Percentiles rank a stretch among this genome's conserved stretches.
Evolutionary conservation across 2,888 invertebrate genomes (phyloP).

Genomic region (Xylocampa areola): DNA sequence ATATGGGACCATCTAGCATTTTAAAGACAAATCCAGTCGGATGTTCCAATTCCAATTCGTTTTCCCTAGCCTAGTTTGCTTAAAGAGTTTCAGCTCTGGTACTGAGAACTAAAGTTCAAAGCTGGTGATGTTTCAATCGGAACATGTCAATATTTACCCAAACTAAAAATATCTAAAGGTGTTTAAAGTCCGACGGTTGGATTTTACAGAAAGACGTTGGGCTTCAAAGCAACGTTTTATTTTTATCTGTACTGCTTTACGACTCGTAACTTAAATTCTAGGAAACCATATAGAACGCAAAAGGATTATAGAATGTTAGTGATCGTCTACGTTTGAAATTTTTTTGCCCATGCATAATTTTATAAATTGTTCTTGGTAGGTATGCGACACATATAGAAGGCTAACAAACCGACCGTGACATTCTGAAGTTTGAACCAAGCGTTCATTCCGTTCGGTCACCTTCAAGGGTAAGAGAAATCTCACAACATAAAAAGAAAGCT

Average conservation of each 20-base stretch:
- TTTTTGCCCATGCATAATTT: slow-evolving; percentile 23
- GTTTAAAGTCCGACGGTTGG: slow-evolving; percentile 46
- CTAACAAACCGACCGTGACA: slow-evolving; percentile 73
- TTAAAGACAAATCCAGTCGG: no score
- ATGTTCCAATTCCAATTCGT: no score
- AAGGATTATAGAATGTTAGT: slow-evolving; percentile 7
- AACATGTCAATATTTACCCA: slow-evolving; percentile 55
- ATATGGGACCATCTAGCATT: no score
- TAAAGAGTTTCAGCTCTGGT: slow-evolving; percentile 2
- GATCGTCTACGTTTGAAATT: slow-evolving; percentile 17
- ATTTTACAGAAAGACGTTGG: slow-evolving; percentile 29
- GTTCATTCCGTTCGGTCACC: slow-evolving; percentile 58
- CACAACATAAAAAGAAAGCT: neutral
- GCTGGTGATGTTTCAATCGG: slow-evolving; percentile 41
- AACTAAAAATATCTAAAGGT: slow-evolving; percentile 37
- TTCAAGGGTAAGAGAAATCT: slow-evolving; percentile 55
- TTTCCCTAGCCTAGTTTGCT: slow-evolving; percentile 1
- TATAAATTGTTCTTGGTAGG: slow-evolving; percentile 27
- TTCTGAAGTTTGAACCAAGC: slow-evolving; percentile 66
- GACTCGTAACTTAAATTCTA: slow-evolving; percentile 9
- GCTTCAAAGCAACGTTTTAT: slow-evolving; percentile 50
- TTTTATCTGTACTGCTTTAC: slow-evolving; percentile 24
- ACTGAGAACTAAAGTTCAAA: slow-evolving; percentile 30
- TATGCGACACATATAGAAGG: slow-evolving; percentile 53
- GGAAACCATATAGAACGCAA: no score